Evolutionary conservation across 2,113 vertebrate genomes (phyloP), one percentile per base, ranked within the genome.

Genomic region (Papio anubis): DNA sequence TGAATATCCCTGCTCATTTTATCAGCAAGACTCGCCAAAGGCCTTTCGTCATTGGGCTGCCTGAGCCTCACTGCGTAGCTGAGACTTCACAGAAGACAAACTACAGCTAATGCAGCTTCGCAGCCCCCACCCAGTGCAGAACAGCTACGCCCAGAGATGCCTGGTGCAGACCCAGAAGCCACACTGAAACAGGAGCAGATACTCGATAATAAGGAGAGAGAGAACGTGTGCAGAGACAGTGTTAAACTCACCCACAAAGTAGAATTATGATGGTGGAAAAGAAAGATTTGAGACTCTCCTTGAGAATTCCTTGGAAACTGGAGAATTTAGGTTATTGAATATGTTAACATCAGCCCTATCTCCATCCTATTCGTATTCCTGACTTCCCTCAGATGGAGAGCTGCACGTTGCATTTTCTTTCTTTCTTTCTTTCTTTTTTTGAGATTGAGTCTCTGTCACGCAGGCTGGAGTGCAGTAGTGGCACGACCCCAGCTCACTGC

Each of bases 371-470:
- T 20, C 38, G 23, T 38, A 12, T 27, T 61, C 68, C 48, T 20
- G 35, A 2, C 14, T 16, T 1, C 8, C 18, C 21, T 27, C 6
- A 72, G 68, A 35, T 17, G 2, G 17, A 45, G 2, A 14, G 25
- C 20, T 3, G 9, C 40, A 12, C 0, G 12, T 30, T 14, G 61
- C 61, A 6, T 64, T 64, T 64, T 64, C 27, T 32, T 32, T 64
- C 13, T 14, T 50, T 50, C 48, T 50, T 50, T 61, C 59, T 27
- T 25, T 25, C 23, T 10, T 11, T 64, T 64, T 13, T 64, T 64
- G 61, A 64, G 27, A 64, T 12, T 32, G 11, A 61, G 61, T 32
- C 61, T 64, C 11, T 64, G 61, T 32, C 61, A 64, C 27, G 5
- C 12, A 64, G 27, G 27, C 61, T 64, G 12, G 61, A 64, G 61